phyloP scores from a whole-genome alignment of 2,888 invertebrate species.

The Trypoxylon attenuatum region DNA sequence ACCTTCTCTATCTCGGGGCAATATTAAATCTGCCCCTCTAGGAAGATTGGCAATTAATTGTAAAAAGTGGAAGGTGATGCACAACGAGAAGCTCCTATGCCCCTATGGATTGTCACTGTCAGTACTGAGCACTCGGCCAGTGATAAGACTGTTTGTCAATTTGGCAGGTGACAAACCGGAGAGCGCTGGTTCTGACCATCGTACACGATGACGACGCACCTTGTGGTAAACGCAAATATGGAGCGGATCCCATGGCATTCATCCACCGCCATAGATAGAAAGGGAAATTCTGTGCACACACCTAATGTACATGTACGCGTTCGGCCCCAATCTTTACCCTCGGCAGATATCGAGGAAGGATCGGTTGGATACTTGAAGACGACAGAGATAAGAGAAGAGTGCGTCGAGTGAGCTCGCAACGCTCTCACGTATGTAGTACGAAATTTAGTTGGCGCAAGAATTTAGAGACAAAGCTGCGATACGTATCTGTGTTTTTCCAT shows the following conservation, averaged over 20 bases:
- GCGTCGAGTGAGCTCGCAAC: background rate
- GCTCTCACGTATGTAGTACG: background rate
- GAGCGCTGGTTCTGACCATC: constrained; percentile 42
- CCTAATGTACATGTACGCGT: constrained; percentile 38
- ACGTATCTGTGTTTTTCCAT: no score
- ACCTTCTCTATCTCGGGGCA: background rate
- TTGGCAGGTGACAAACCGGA: constrained; percentile 59
- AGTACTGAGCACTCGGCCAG: background rate
- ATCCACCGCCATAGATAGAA: constrained; percentile 43
- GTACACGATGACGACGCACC: constrained; percentile 57
- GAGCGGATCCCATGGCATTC: constrained; percentile 49
- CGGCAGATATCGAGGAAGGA: constrained; percentile 45
- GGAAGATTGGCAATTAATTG: background rate
- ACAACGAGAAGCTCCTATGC: background rate
- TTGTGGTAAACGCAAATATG: constrained; percentile 66
- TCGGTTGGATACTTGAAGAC: constrained; percentile 40
- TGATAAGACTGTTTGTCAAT: constrained; percentile 59
- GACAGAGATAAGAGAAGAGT: constrained; percentile 24
- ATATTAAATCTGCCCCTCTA: no score
- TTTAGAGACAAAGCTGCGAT: no score
- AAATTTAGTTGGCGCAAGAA: no score
- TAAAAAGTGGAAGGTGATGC: no score
- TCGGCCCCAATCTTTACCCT: constrained; percentile 45
- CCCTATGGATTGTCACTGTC: background rate
- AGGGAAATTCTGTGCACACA: constrained; percentile 45